Base-by-base conservation (phyloP, 1,140 invertebrate genomes). In the Zaprionus vittiger region DNA sequence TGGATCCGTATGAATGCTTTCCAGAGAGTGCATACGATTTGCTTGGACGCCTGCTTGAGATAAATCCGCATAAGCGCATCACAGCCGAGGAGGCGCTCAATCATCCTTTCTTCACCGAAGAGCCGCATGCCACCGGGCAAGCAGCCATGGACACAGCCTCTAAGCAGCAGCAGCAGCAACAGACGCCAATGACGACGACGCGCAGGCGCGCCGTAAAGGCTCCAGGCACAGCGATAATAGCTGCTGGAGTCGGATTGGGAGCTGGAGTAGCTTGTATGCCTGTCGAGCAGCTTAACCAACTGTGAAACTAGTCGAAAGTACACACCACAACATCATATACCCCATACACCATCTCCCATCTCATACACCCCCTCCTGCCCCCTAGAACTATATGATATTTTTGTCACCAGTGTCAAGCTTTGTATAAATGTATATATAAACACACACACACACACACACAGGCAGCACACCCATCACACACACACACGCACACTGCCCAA, bases 1-100 rank as follows among this genome's bases (percentile, higher is more conserved):
- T 89, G n/a, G 91, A 87, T 22, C 70, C 81, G 15, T 91, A 85
- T 60, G 92, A 93, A 56, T 82, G 79, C 15, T 93, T 92, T 65
- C 92, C 92, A 15, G 54, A 70, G 5, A 91, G 83, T 55, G 99
- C 99, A 41, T 99, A 99, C 94, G 99, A 99, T 93, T 96, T 99
- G 77, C 99, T 99, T 93, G 99, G 99, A 93, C 98, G 98, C 94
- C 99, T 99, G 98, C 94, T 99, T 82, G 99, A 98, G 73, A 98
- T 99, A 20, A 99, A 99, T 94, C 99, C 99, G n/a, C 96, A 96
- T 89, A 99, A 99, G 94, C 95, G 99, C 91, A 99, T 99, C 91
- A 99, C 98, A 75, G 98, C 99, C 62, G 96, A 97, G 54, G 98
- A 99, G 93, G 99, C 99, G 60, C 95, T 99, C 64, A 99, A 99